Base-by-base conservation (phyloP, 35 echinoderm and acorn worm genomes). In the Amphiura filiformis region DNA sequence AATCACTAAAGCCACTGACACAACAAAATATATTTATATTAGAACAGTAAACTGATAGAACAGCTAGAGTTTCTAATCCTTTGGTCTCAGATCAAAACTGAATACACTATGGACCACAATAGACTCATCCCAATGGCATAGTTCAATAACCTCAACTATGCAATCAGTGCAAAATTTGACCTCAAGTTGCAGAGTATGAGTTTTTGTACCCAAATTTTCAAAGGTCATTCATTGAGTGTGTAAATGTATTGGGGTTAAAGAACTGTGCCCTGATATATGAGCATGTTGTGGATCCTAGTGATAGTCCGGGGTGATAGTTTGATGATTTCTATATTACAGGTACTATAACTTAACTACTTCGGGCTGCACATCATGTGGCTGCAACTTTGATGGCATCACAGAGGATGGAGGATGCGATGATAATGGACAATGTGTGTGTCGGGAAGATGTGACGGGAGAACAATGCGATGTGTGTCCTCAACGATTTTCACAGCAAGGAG, bases 401-500 rank as follows among this genome's bases (percentile, higher is more conserved):
- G 65, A 61, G 28, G 75, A 83, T 30, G 70, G 42, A 32, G 76
- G 41, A 36, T 99, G 96, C 32, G 81, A 91, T 80, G 28, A 38
- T 23, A 82, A 57, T 30, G 96, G 96, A 31, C 78, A 90, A 56
- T 99, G 96, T 64, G 36, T 80, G 32, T 99, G 96, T 76, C 77
- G 81, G 23, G 36, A 76, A 35, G 77, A 78, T 17, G 82, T 93
- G 18, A 84, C 80, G 0, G 93, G 93, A 18, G 49, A 78, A 13
- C 89, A 93, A 56, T 98, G 96, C 86, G 90, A 95, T 76, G 79
- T 39, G 11, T 98, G 96, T 83, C 82, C 75, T n/a, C n/a, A n/a
- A n/a, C n/a, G n/a, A n/a, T n/a, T n/a, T n/a, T n/a, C n/a, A n/a
- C n/a, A 26, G 40, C 76, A 80, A n/a, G n/a, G n/a, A n/a, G n/a